Conservation (phyloP, 2,797 vertebrate species). For the Aldrovandia affinis region DNA sequence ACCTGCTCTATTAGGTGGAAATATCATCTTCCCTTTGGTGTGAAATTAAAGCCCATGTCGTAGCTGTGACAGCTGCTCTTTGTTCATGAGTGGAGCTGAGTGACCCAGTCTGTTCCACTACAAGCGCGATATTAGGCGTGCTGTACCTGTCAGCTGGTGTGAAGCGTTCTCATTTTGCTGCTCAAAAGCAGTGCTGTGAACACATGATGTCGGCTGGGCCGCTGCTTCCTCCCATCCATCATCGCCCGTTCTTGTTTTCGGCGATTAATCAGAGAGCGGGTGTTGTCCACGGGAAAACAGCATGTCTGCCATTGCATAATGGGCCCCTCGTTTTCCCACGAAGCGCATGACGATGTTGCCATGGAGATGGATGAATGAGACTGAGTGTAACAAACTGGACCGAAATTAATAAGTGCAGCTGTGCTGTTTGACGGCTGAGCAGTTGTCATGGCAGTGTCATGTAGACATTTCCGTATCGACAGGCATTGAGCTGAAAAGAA, state of each 20-base stretch:
- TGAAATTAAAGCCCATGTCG: neutral
- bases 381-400: neutral
- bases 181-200: neutral
- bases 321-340: neutral
- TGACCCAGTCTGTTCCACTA: neutral
- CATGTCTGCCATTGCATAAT: neutral
- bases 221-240: neutral
- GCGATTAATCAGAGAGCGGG: neutral
- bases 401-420: slow-evolving; percentile 4
- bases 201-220: neutral
- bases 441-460: neutral
- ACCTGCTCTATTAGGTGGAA: neutral
- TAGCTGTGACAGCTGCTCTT: neutral
- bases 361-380: slow-evolving; percentile 3
- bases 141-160: neutral
- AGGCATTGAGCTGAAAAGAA: neutral
- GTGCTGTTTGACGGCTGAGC: neutral
- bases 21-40: neutral
- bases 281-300: neutral
- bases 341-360: neutral
- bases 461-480: neutral
- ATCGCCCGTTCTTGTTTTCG: neutral
- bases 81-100: neutral
- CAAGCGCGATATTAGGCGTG: neutral
- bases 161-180: neutral